Evolutionary conservation across 2,888 invertebrate genomes (phyloP), one percentile per base, ranked within the genome.

Genomic region (Amphiduros pacificus): DNA sequence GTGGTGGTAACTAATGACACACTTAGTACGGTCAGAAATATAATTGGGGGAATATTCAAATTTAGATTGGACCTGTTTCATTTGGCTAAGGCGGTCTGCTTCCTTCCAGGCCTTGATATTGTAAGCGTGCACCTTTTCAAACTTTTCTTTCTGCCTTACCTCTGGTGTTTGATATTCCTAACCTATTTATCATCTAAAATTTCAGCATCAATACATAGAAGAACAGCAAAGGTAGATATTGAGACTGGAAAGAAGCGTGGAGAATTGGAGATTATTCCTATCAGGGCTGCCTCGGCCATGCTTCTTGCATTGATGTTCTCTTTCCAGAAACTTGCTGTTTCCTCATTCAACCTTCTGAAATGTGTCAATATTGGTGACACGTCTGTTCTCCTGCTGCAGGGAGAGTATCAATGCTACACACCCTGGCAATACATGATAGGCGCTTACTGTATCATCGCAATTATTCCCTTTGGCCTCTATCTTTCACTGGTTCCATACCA

Each of bases 301-400:
- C 2, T 51, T 2, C n/a, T 51, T n/a, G 51, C 51, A 22, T 29
- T 51, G 27, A 51, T 51, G 51, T 51, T 51, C 28, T 51, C 51
- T 11, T 51, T 29, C 51, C 51, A 51, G 27, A 51, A 51, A 14
- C 28, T 51, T 2, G 51, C 51, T 20, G 28, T 51, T 9, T n/a
- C 51, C 22, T 29, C 51, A 14, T 51, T 51, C 27, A 5, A 17
- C 6, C 28, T 27, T 5, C 51, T 51, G 14, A n/a, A n/a, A 9
- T 51, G 51, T 51, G 51, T 51, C 11, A 28, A 28, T 11, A 14
- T 51, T 14, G 2, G 26, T 14, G 28, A 51, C 28, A 11, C 11
- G 6, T 14, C 5, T 28, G n/a, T 28, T 26, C 22, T 51, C 14
- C 29, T 51, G n/a, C 11, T 51, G 14, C 27, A 51, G 27, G 51